Evolutionary conservation across 2,888 invertebrate species (phyloP).

Genomic region (Drosophila paranaensis): DNA sequence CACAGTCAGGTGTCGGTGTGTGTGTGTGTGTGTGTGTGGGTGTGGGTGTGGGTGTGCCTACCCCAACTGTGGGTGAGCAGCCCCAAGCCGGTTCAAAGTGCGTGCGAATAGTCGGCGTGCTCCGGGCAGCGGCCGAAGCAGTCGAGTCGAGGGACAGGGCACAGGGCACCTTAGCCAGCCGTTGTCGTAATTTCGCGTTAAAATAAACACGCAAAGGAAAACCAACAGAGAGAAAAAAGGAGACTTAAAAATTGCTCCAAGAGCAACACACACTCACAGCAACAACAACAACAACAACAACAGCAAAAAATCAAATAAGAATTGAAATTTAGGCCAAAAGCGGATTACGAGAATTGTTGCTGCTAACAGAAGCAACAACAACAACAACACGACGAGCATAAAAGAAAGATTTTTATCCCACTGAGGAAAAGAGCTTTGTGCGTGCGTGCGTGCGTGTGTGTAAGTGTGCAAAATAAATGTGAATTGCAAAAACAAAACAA

Average conservation of each 20-base stretch:
- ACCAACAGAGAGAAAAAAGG: conserved; percentile 7
- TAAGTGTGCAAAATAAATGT: conserved; percentile 50
- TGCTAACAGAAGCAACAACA: conserved; percentile 28
- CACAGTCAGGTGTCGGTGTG: conserved; percentile 16
- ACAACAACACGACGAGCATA: conserved; percentile 26
- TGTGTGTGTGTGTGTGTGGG: neutral
- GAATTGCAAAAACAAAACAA: conserved; percentile 61
- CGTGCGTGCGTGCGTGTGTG: conserved; percentile 5
- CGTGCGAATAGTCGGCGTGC: conserved; percentile 44
- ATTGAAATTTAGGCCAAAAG: conserved; percentile 79
- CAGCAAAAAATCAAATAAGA: conserved; percentile 60
- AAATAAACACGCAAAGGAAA: conserved; percentile 59
- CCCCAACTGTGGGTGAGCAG: conserved; percentile 4
- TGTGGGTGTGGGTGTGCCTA: neutral
- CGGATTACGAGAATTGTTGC: conserved; percentile 74
- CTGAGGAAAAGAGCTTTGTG: conserved; percentile 15
- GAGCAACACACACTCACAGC: conserved; percentile 17
- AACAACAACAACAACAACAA: conserved; percentile 14
- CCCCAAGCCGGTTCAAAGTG: conserved; percentile 51
- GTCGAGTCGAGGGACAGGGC: conserved; percentile 5
- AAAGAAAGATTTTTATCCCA: conserved; percentile 38
- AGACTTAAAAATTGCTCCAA: conserved; percentile 35
- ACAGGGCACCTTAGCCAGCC: conserved; percentile 17
- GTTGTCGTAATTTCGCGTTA: conserved; percentile 48
- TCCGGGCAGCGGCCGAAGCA: neutral